Conservation (phyloP, 2,113 vertebrate genomes). For the Lethenteron reissneri region DNA sequence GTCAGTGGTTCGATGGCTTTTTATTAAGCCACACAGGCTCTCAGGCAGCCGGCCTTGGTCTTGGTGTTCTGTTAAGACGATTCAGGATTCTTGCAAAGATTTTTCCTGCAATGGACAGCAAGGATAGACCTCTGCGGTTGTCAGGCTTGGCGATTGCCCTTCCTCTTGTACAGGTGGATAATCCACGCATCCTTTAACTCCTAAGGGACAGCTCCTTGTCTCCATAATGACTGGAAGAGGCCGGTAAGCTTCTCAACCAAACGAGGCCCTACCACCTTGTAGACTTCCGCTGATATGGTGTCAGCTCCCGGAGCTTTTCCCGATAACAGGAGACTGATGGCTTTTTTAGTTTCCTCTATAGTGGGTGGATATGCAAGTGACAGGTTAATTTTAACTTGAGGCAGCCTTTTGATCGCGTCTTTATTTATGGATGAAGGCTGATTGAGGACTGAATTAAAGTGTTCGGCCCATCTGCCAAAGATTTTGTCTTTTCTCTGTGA, state of each 20-base stretch:
- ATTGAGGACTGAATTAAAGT: neutral
- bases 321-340: neutral
- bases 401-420: neutral
- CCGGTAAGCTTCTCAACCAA: neutral
- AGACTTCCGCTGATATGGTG: neutral
- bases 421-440: neutral
- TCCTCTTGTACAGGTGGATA: conserved; percentile 3
- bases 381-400: neutral
- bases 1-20: neutral
- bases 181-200: neutral
- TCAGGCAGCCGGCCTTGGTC: neutral
- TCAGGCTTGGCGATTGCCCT: neutral
- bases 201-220: neutral
- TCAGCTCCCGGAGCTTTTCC: neutral
- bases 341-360: neutral
- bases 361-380: neutral
- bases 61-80: neutral
- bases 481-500: neutral
- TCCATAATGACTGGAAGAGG: neutral
- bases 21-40: neutral
- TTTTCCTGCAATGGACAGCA: neutral
- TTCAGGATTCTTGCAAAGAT: conserved; percentile 3
- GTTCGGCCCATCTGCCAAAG: neutral
- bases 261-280: neutral
- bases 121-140: neutral